Percentiles rank a stretch among this genome's conserved stretches.
These are phyloP conservation scores for Chironomus riparius DNA, from an alignment of 2,888 invertebrate species.

Conservation along the genomic window DNA sequence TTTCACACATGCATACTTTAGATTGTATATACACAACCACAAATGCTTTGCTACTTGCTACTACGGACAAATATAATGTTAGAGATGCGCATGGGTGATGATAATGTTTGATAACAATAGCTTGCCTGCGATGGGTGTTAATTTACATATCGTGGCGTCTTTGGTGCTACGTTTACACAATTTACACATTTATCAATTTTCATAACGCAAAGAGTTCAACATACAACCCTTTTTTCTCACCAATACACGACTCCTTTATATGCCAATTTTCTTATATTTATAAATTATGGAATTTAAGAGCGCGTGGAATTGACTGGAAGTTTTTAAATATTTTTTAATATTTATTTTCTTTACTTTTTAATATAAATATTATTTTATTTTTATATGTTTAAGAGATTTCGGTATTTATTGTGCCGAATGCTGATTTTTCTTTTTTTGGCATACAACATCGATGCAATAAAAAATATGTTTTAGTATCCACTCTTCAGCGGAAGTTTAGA, in stretches of 20 bases:
- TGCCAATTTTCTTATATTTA: neutral
- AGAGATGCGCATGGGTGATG: neutral
- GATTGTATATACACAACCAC: no score
- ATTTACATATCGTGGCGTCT: conserved; percentile 5
- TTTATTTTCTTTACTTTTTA: conserved; percentile 25
- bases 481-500: no score
- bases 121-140: conserved; percentile 11
- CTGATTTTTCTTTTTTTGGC: neutral
- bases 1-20: neutral
- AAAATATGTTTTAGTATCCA: neutral
- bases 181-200: neutral
- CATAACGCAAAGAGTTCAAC: neutral
- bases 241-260: neutral
- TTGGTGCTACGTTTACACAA: neutral
- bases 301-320: neutral
- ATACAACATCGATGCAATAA: neutral
- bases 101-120: neutral
- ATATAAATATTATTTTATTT: conserved; percentile 26
- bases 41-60: no score
- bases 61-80: neutral
- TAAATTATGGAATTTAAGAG: neutral
- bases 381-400: conserved; percentile 26
- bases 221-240: neutral
- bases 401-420: neutral
- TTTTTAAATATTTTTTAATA: neutral